Evolutionary conservation across 1,140 invertebrate species (phyloP).

Genomic region (Arctopsyche grandis): DNA sequence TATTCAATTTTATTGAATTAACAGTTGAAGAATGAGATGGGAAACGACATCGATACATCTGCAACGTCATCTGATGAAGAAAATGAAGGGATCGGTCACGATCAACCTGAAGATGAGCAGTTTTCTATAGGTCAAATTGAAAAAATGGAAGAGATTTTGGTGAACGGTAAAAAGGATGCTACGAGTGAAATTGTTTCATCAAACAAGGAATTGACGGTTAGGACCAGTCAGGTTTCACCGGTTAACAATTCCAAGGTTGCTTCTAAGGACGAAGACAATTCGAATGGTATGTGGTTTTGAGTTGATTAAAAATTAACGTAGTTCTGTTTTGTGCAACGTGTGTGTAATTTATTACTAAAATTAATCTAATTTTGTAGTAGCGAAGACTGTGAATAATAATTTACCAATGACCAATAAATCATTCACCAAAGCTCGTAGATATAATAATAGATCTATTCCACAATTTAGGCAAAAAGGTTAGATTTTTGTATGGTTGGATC

Average conservation of each 20-base stretch:
- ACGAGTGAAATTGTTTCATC: neutral
- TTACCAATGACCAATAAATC: neutral
- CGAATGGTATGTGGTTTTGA: neutral
- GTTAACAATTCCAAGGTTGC: neutral
- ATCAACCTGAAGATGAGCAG: conserved; percentile 20
- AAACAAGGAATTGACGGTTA: neutral
- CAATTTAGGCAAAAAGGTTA: neutral
- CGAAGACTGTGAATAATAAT: neutral
- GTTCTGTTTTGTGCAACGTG: neutral
- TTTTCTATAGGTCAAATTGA: no score
- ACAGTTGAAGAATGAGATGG: neutral
- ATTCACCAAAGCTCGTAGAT: neutral
- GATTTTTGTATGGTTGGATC: no score
- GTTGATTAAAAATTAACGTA: neutral
- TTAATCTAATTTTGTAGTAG: neutral
- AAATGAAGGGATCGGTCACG: neutral
- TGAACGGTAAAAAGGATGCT: neutral
- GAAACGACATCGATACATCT: neutral
- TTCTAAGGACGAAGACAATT: neutral
- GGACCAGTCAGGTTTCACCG: neutral
- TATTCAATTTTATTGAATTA: neutral
- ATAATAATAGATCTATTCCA: neutral
- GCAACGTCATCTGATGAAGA: neutral
- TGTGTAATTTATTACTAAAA: no score
- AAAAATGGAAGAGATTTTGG: neutral